These are phyloP conservation scores for Sipha maydis DNA, from an alignment of 2,888 invertebrate genomes.

Conservation along the genomic window DNA sequence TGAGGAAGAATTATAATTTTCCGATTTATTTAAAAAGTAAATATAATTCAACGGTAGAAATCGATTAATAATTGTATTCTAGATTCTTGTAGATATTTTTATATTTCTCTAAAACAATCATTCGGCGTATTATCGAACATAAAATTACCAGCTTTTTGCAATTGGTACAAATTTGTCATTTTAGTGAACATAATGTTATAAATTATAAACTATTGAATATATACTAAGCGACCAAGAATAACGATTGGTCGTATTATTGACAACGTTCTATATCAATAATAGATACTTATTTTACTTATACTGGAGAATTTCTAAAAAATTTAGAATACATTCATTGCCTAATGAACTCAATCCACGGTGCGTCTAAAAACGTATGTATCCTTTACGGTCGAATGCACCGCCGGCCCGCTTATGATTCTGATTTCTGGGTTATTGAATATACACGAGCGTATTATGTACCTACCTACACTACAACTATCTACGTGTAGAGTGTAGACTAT, in stretches of 20 bases:
- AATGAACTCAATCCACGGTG: slow-evolving; percentile 26
- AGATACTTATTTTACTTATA: not conserved
- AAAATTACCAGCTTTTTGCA: not conserved
- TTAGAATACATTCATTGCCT: not conserved
- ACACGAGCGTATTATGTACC: slow-evolving; percentile 2
- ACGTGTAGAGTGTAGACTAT: not conserved
- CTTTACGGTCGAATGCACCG: slow-evolving; percentile 5
- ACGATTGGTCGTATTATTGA: not conserved
- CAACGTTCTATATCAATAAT: not conserved
- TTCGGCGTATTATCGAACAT: not conserved
- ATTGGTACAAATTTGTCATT: not conserved
- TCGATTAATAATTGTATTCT: not conserved
- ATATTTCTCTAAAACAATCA: not conserved
- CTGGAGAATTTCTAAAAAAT: not conserved
- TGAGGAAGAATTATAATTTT: no score
- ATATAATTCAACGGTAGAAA: not conserved
- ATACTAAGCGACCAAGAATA: not conserved
- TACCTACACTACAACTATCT: not conserved
- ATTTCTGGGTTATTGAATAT: slow-evolving; percentile 12
- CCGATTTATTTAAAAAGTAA: not conserved
- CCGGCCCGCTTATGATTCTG: slow-evolving; percentile 7
- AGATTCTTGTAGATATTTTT: not conserved
- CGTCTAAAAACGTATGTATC: not conserved
- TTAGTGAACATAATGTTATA: not conserved
- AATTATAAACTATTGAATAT: not conserved